These are phyloP conservation scores for Semaprochilodus insignis DNA, from an alignment of 2,797 vertebrate species.

Conservation along the genomic window DNA sequence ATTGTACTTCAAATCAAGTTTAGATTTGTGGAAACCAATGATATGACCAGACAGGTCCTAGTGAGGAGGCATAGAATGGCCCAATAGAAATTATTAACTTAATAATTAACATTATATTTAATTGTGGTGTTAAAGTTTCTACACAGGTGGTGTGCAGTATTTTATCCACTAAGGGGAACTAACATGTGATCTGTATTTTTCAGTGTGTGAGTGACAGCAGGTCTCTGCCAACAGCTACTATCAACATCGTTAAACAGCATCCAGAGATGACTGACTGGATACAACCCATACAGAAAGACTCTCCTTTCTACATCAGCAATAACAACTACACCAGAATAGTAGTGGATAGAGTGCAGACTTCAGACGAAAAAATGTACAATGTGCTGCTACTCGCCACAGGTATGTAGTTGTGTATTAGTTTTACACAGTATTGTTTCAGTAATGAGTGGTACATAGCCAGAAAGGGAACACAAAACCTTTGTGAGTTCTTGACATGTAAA, in stretches of 20 bases:
- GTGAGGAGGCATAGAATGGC: too few species aligned
- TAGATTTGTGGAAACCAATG: too few species aligned
- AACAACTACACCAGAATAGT: constrained; percentile 78
- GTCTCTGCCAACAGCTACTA: constrained; percentile 59
- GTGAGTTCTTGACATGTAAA: background rate
- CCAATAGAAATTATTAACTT: too few species aligned
- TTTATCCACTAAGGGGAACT: background rate
- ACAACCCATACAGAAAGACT: constrained; percentile 62
- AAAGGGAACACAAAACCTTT: background rate
- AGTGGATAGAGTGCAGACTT: constrained; percentile 73
- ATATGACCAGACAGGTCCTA: too few species aligned
- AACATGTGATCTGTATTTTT: constrained; percentile 36
- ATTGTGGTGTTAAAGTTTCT: background rate
- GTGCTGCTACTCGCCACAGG: constrained; percentile 80
- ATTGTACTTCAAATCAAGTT: too few species aligned
- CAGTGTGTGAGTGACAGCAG: constrained; percentile 77
- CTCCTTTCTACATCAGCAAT: constrained; percentile 76
- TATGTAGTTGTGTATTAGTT: constrained; percentile 53
- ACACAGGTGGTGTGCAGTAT: background rate
- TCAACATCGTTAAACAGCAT: constrained; percentile 72
- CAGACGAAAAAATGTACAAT: constrained; percentile 63
- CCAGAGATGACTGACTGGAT: constrained; percentile 80
- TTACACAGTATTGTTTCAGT: background rate
- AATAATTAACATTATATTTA: background rate
- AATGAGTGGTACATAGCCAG: background rate